Evolutionary conservation across 1,140 invertebrate species (phyloP), one percentile per base, ranked within the genome.

Genomic region (Coenobita brevimanus): DNA sequence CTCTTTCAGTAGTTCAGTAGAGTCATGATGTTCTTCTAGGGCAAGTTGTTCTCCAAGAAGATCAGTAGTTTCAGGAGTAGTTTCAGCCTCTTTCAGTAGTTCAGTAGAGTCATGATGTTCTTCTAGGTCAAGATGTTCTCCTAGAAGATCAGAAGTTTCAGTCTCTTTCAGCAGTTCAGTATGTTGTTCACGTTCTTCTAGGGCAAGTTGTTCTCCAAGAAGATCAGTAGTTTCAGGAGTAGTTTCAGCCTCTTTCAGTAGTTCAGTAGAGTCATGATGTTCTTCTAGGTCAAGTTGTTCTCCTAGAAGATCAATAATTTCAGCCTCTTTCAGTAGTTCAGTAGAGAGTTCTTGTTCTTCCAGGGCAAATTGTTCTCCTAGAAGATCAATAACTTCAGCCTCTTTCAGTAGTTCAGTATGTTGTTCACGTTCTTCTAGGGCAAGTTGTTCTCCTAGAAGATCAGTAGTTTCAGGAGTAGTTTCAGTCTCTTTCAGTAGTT

Each of bases 81-180:
- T n/a, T n/a, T n/a, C n/a, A n/a, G n/a, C 17, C 46, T 50, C 46
- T 50, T 8, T 50, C 17, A 8, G 46, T 50, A 50, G 46, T n/a
- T n/a, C n/a, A n/a, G 46, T 17, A 50, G 46, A 8, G 6, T 17
- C 46, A 50, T 50, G 17, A 50, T 50, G 50, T 21, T 36, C 24
- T 78, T 6, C 3, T 73, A 38, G 69, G n/a, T 73, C 21, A 6
- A 33, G 33, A 2, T 38, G 69, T 21, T 73, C 69, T 73, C 33
- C 69, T 13, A 73, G 36, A 38, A 73, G 69, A n/a, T 73, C 69
- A 38, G n/a, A n/a, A n/a, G n/a, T n/a, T n/a, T n/a, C n/a, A n/a
- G n/a, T n/a, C n/a, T n/a, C 3, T n/a, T 33, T 33, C 1, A 4
- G 36, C 30, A 33, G 33, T 21, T 73, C 24, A 21, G 6, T 50